Base-by-base conservation (phyloP, 1,140 invertebrate genomes). In the Chrysopa pallens region DNA sequence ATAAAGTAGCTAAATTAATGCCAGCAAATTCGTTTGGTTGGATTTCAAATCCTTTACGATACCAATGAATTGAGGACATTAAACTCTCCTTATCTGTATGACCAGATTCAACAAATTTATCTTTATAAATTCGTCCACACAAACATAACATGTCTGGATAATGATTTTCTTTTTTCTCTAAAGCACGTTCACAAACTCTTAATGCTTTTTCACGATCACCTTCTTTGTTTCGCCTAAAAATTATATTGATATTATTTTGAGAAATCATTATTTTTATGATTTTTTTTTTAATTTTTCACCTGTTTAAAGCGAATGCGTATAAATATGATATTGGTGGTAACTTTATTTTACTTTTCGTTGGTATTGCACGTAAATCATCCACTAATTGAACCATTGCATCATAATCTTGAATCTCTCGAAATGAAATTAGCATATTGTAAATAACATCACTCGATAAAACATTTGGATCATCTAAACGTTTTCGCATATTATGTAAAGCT, bases 11-110 rank as follows among this genome's bases (percentile, higher is more conserved):
- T 50, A 98, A 70, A 72, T 99, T 99, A 45, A 99, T 98, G 53
- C 56, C 95, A 14, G 93, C 93, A 69, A 98, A 98, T 68, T 98
- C 94, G 64, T 98, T 96, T 3, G 93, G 94, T 57, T 97, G 93
- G 29, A 96, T 83, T 58, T 83, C 89, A 64, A 98, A 99, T 39
- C 94, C 94, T 70, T 95, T 91, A 46, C 92, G 73, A 60, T 99
- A 98, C 95, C 95, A 98, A 61, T 85, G 75, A 51, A 98, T 98
- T 23, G 95, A 94, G 67, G 85, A 81, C 28, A 84, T 73, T 42
- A 98, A 68, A 55, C 88, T 90, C 23, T 85, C 80, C 53, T 76
- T 72, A 59, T 98, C 93, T 1, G 73, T 74, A 57, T 94, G 93
- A 48, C 84, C 74, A 33, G 89, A 94, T 67, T 97, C 92, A 13